Evolutionary conservation across 2,888 invertebrate genomes (phyloP).

Genomic region (Drosophila koepferae): DNA sequence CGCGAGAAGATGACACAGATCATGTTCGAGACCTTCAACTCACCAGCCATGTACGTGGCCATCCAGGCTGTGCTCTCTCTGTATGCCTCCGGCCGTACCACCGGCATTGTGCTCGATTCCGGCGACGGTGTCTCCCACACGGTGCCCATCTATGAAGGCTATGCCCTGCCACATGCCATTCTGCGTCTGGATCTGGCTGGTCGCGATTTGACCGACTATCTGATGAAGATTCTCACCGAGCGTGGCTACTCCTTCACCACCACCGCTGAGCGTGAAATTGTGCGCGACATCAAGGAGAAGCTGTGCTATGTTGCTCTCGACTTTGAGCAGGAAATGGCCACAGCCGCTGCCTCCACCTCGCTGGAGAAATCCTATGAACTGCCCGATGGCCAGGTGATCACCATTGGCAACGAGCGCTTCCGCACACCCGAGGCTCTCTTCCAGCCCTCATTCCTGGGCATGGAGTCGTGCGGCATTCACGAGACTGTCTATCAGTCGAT

Average conservation of each 20-base stretch:
- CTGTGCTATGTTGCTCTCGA: constrained; percentile 96
- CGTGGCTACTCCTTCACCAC: constrained; percentile 96
- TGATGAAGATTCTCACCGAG: constrained; percentile 97
- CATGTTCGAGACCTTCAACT: constrained; percentile 97
- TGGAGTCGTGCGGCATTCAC: constrained; percentile 96
- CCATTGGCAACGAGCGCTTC: constrained; percentile 97
- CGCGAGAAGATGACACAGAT: constrained; percentile 97
- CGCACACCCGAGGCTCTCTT: constrained; percentile 97
- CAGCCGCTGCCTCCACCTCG: constrained; percentile 95
- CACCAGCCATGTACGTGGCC: constrained; percentile 97
- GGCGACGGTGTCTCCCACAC: constrained; percentile 98
- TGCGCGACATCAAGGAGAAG: constrained; percentile 97
- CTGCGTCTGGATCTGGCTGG: constrained; percentile 96
- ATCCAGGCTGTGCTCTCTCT: constrained; percentile 96
- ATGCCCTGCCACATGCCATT: constrained; percentile 96
- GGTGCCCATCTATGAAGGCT: constrained; percentile 97
- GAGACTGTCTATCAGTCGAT: constrained; percentile 98
- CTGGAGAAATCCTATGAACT: constrained; percentile 98
- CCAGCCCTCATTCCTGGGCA: constrained; percentile 94
- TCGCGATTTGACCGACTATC: constrained; percentile 96
- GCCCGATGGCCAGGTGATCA: constrained; percentile 96
- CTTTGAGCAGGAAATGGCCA: constrained; percentile 98
- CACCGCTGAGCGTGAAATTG: constrained; percentile 97
- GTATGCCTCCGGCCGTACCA: constrained; percentile 98
- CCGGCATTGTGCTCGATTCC: constrained; percentile 97